Percentiles rank a stretch among this genome's conserved stretches.
Evolutionary conservation across 2,113 vertebrate genomes (phyloP).

Genomic region (Ascaphus truei): DNA sequence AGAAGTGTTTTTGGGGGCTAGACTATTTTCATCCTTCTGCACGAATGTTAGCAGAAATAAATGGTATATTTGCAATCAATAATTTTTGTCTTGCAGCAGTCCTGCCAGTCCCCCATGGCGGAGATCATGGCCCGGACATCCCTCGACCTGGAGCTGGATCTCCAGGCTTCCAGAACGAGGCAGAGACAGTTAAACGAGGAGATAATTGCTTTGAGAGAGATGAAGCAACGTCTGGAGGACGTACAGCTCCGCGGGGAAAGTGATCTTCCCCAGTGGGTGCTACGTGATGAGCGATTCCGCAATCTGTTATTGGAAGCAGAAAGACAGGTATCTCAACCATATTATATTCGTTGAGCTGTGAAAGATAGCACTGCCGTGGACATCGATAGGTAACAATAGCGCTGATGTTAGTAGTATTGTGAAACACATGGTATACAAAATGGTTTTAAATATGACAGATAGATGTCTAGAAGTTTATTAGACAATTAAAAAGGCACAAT

Average conservation of each 20-base stretch:
- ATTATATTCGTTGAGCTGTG: too few relatives aligned
- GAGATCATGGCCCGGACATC: constrained; percentile 92
- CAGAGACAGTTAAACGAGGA: constrained; percentile 94
- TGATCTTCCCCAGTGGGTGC: constrained; percentile 85
- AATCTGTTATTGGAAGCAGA: constrained; percentile 88
- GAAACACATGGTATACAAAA: too few relatives aligned
- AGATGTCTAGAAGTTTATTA: too few relatives aligned
- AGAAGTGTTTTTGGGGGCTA: too few relatives aligned
- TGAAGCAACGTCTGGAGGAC: constrained; percentile 89
- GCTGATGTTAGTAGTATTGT: too few relatives aligned
- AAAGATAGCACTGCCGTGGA: too few relatives aligned
- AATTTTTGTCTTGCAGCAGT: constrained; percentile 60
- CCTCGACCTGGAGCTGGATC: constrained; percentile 99
- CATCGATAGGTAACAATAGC: too few relatives aligned
- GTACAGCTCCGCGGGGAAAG: constrained; percentile 71
- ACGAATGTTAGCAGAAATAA: too few relatives aligned
- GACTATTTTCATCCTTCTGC: too few relatives aligned
- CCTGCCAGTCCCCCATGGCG: constrained; percentile 85
- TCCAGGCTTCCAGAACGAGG: constrained; percentile 92
- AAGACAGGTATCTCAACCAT: constrained; percentile 76
- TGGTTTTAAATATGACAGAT: too few relatives aligned
- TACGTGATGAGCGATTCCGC: constrained; percentile 87
- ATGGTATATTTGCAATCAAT: too few relatives aligned
- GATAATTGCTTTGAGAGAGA: constrained; percentile 79
- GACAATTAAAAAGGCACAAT: too few relatives aligned